phyloP scores from a whole-genome alignment of 1,140 invertebrate species.

The Mercenaria mercenaria region DNA sequence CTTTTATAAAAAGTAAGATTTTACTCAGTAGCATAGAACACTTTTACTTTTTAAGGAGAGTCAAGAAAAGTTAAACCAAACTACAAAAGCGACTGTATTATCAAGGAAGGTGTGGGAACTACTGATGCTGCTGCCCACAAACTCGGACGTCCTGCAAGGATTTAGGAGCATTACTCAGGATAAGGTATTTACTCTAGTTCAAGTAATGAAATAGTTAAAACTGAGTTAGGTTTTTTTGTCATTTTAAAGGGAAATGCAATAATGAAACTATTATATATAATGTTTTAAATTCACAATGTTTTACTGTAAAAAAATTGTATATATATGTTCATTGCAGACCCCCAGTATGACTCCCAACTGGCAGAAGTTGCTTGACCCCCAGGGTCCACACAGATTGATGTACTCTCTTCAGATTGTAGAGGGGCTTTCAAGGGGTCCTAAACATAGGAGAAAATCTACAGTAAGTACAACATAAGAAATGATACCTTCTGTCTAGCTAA shows the following conservation, averaged over 20 bases:
- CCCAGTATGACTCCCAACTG: conserved; percentile 82
- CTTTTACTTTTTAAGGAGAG: conserved; percentile 88
- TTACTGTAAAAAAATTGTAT: too few relatives aligned
- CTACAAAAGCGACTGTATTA: conserved; percentile 95
- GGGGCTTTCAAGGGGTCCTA: conserved; percentile 87
- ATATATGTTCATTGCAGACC: too few relatives aligned
- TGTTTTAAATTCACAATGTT: too few relatives aligned
- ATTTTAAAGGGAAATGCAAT: too few relatives aligned
- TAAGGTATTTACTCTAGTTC: conserved; percentile 56
- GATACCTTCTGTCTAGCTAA: too few relatives aligned
- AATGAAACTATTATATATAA: too few relatives aligned
- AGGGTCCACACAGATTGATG: conserved; percentile 97
- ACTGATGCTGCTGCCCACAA: conserved; percentile 95
- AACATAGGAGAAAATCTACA: conserved; percentile 86
- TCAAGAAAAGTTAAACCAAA: conserved; percentile 88
- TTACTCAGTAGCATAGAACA: too few relatives aligned
- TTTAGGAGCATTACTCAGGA: conserved; percentile 89
- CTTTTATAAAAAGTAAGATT: too few relatives aligned
- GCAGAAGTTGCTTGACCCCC: conserved; percentile 92
- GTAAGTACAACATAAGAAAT: conserved; percentile 67
- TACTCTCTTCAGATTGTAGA: conserved; percentile 97
- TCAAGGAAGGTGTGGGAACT: conserved; percentile 96
- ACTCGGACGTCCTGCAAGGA: conserved; percentile 92
- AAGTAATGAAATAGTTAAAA: too few relatives aligned
- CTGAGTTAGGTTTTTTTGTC: too few relatives aligned